Evolutionary conservation across 2,888 invertebrate species (phyloP), one percentile per base, ranked within the genome.

Genomic region (Panzeria rudis): DNA sequence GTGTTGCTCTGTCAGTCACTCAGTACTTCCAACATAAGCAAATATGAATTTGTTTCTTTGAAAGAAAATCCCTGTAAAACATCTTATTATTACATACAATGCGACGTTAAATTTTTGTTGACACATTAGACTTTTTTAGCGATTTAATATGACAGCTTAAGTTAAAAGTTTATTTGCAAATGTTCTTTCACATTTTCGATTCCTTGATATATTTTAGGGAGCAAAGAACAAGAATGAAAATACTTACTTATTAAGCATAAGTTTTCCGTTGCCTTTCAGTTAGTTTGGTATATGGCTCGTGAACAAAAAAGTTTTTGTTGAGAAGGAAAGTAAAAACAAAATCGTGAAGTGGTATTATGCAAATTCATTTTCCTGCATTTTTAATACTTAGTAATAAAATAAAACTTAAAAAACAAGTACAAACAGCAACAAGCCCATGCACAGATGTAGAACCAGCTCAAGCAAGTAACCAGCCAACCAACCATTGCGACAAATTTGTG

Each of bases 401-500:
- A 25, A 32, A 54, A 38, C 25, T 20, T 8, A 69, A 38, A 11
- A 15, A 17, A 38, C 6, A 62, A 23, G 9, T 4, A 32, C 1
- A 61, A 29, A 29, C 35, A 23, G 15, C 50, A 64, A 54, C 23
- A 23, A 47, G 17, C 41, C 29, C 29, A 17, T 25, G 47, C 35
- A 13, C 17, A 54, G 20, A 62, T 20, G 11, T 15, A 56, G n/a
- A 47, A 23, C 35, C 29, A 66, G 62, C 52, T 20, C 25, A 47
- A 38, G 15, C 44, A 47, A 71, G 17, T 15, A 44, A 15, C 50
- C 32, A 79, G 54, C 52, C 71, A 75, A 68, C 44, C 68, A 76
- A 41, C 59, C 61, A 72, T 64, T 75, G 83, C 68, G 59, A 56
- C 75, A 62, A 83, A 79, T 64, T 73, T 69, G 32, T 80, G 83